phyloP scores from a whole-genome alignment of 2,113 vertebrate species.

The Cichladusa arquata region DNA sequence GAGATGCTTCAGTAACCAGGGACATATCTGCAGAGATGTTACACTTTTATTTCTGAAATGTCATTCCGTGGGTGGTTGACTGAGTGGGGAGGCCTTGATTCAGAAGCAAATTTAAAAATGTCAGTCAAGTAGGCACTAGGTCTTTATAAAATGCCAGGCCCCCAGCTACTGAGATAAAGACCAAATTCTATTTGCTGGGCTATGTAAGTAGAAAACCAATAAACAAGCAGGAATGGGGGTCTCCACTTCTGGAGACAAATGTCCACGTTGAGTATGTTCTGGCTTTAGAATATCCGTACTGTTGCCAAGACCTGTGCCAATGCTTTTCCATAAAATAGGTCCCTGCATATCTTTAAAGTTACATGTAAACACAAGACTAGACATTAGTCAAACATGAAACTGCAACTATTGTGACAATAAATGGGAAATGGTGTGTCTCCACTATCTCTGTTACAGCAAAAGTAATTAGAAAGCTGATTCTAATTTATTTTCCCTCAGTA shows the following conservation, averaged over 20 bases:
- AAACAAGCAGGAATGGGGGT: not conserved
- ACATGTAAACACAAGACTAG: not conserved
- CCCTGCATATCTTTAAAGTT: not conserved
- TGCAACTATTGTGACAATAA: not conserved
- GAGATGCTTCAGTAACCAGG: not conserved
- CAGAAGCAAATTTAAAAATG: not conserved
- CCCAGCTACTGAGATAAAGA: not conserved
- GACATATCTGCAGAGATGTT: not conserved
- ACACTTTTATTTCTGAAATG: constrained; percentile 35
- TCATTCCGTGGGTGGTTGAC: not conserved
- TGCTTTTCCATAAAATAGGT: not conserved
- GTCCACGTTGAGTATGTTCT: not conserved
- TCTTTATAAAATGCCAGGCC: not conserved
- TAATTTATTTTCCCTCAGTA: not conserved
- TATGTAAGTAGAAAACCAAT: not conserved
- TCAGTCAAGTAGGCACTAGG: not conserved
- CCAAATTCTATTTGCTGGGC: not conserved
- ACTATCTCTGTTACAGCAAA: not conserved
- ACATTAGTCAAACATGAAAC: not conserved
- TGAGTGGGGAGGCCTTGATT: not conserved
- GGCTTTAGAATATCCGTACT: not conserved
- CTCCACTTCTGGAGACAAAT: not conserved
- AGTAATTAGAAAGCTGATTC: not conserved
- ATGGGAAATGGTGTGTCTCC: not conserved
- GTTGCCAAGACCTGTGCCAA: not conserved